These are phyloP conservation scores for Adrianichthys oophorus DNA, from an alignment of 2,797 vertebrate species.

Conservation along the genomic window DNA sequence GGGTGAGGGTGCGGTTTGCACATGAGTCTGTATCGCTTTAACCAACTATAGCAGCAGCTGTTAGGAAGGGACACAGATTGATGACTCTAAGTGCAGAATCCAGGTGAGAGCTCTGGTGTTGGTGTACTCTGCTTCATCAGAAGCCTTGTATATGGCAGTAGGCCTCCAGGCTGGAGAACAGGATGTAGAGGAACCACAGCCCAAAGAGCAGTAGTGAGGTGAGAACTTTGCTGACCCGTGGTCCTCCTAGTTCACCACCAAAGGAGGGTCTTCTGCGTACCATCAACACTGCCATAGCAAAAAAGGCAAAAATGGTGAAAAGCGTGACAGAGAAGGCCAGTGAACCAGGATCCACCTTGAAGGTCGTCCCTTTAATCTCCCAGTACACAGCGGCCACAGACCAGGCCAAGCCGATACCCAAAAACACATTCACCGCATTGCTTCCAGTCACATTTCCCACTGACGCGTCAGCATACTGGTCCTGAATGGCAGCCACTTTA, in stretches of 20 bases:
- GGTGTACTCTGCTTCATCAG: conserved; percentile 63
- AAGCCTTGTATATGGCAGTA: conserved; percentile 94
- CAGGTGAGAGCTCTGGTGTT: conserved; percentile 30
- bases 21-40: conserved; percentile 16
- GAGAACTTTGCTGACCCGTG: conserved; percentile 77
- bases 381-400: conserved; percentile 90
- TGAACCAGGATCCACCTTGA: conserved; percentile 86
- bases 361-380: conserved; percentile 83
- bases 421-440: conserved; percentile 94
- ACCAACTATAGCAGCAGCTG: conserved; percentile 54
- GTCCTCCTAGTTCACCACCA: conserved; percentile 90
- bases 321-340: conserved; percentile 95
- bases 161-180: conserved; percentile 92
- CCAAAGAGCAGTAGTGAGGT: conserved; percentile 84
- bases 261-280: conserved; percentile 86
- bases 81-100: conserved; percentile 13
- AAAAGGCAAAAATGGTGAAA: conserved; percentile 93
- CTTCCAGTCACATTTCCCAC: conserved; percentile 95
- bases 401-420: conserved; percentile 94
- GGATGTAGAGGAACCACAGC: conserved; percentile 91
- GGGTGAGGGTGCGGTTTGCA: conserved; percentile 15
- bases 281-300: conserved; percentile 84
- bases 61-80: conserved; percentile 27
- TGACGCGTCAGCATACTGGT: conserved; percentile 90
- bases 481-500: conserved; percentile 92